A percentile compares a stretch with the other conserved stretches of the same genome.
Conservation (phyloP, 2,888 invertebrate species). For the Amphipyra berbera region DNA sequence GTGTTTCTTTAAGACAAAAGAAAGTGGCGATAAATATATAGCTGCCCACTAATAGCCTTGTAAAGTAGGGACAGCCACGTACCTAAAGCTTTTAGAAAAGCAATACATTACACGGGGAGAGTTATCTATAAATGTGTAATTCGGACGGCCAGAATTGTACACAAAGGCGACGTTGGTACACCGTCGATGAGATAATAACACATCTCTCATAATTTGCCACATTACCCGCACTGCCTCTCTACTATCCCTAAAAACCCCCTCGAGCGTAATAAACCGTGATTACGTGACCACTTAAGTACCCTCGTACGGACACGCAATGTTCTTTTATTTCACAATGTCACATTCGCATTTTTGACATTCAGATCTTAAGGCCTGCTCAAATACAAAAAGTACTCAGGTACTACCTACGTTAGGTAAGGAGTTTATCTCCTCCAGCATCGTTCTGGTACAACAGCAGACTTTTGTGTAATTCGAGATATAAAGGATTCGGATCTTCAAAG, state of each 20-base stretch:
- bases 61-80: not conserved
- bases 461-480: slow-evolving; percentile 13
- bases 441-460: slow-evolving; percentile 2
- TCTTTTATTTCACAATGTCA: slow-evolving; percentile 29
- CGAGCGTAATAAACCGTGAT: slow-evolving; percentile 43
- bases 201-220: slow-evolving; percentile 22
- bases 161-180: not conserved
- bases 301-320: slow-evolving; percentile 16
- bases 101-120: slow-evolving; percentile 20
- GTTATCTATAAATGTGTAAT: slow-evolving; percentile 24
- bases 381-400: not conserved
- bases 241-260: slow-evolving; percentile 17
- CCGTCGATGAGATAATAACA: slow-evolving; percentile 38
- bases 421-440: not conserved
- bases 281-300: slow-evolving; percentile 27
- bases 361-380: slow-evolving; percentile 5
- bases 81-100: slow-evolving; percentile 36
- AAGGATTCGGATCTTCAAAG: not conserved
- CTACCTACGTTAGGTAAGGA: no score
- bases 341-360: not conserved
- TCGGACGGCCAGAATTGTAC: slow-evolving; percentile 1
- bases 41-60: no score
- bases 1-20: slow-evolving; percentile 1
- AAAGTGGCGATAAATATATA: not conserved
- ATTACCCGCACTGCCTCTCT: slow-evolving; percentile 28